Evolutionary conservation across 2,113 vertebrate species (phyloP).

Genomic region (Cephalopholis sonnerati): DNA sequence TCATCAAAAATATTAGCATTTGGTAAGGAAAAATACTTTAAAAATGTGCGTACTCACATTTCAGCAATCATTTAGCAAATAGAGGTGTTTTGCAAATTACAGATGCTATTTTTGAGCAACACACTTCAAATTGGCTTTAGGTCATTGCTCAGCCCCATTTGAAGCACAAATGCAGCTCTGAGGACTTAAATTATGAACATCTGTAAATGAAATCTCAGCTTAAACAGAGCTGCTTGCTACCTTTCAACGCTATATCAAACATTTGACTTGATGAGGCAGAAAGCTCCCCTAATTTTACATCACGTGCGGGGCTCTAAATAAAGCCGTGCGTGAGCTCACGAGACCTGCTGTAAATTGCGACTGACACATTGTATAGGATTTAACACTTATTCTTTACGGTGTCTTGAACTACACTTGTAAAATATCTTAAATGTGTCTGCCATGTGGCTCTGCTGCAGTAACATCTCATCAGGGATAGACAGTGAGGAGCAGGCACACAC

Average conservation of each 20-base stretch:
- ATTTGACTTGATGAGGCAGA: conserved; percentile 13
- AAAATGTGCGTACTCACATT: conserved; percentile 11
- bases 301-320: conserved; percentile 19
- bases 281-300: conserved; percentile 17
- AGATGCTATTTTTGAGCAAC: conserved; percentile 29
- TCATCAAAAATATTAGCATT: conserved; percentile 43
- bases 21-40: neutral
- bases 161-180: conserved; percentile 14
- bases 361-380: conserved; percentile 50
- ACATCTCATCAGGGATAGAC: conserved; percentile 40
- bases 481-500: conserved; percentile 25
- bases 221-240: neutral
- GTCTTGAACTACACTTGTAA: conserved; percentile 72
- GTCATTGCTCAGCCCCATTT: conserved; percentile 13
- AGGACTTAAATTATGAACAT: neutral
- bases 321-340: conserved; percentile 15
- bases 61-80: conserved; percentile 18
- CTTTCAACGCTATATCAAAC: conserved; percentile 28
- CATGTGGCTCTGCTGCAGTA: conserved; percentile 66
- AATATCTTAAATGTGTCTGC: conserved; percentile 71
- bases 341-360: conserved; percentile 24
- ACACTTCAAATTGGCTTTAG: neutral
- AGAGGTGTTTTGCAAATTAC: conserved; percentile 1
- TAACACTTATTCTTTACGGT: conserved; percentile 60
- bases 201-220: conserved; percentile 13